Percentiles rank a stretch among this genome's conserved stretches.
Evolutionary conservation across 2,797 vertebrate species (phyloP).

Genomic region (Spinibarbus caldwelli): DNA sequence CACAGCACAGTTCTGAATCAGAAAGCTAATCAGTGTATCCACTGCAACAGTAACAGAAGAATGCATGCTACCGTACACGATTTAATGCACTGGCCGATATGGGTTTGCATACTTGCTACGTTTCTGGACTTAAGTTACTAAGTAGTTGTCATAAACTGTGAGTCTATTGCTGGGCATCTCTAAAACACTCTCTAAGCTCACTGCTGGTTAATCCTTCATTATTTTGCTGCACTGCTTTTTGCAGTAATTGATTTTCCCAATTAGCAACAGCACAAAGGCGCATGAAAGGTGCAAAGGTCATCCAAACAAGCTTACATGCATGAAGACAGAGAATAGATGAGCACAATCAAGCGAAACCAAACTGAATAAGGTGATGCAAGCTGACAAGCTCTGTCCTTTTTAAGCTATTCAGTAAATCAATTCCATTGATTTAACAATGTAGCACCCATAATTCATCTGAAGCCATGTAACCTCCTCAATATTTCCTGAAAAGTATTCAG

Average conservation of each 20-base stretch:
- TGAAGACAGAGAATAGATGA: background rate
- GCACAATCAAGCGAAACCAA: slow-evolving; percentile 7
- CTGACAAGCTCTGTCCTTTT: slow-evolving; percentile 1
- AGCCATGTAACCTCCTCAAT: background rate
- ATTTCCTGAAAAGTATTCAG: background rate
- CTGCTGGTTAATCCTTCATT: background rate
- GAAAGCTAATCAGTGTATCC: background rate
- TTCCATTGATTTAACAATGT: background rate
- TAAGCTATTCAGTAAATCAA: background rate
- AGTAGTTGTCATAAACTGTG: too few species aligned
- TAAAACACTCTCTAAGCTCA: background rate
- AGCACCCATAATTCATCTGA: slow-evolving; percentile 7
- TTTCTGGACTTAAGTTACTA: too few species aligned
- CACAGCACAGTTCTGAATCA: background rate
- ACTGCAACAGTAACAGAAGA: background rate
- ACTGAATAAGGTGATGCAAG: background rate
- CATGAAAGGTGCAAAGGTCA: slow-evolving; percentile 17
- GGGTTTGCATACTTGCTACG: background rate
- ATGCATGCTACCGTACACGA: background rate
- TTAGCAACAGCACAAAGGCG: background rate
- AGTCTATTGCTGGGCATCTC: background rate
- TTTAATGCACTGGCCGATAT: background rate
- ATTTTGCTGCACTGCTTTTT: background rate
- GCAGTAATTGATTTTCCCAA: slow-evolving; percentile 7
- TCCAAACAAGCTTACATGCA: background rate